These are phyloP conservation scores for Eupithecia subfuscata DNA, from an alignment of 2,888 invertebrate species.

Conservation along the genomic window DNA sequence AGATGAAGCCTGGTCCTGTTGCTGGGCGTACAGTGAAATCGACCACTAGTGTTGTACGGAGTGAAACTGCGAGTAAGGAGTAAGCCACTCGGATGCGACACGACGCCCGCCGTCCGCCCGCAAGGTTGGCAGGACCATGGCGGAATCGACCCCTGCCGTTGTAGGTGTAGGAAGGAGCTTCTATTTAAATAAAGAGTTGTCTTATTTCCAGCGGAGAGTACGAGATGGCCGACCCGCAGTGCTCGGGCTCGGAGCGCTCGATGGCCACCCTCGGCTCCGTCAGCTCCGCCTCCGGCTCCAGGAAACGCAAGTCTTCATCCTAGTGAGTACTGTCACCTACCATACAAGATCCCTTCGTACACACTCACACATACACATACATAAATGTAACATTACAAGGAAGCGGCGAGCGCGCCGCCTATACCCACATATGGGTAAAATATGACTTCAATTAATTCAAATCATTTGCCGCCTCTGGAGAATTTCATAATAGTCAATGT, in stretches of 20 bases:
- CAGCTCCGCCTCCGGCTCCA: neutral
- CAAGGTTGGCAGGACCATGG: too few species aligned
- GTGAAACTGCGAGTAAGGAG: too few species aligned
- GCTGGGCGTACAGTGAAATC: too few species aligned
- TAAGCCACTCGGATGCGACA: too few species aligned
- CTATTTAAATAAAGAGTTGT: neutral
- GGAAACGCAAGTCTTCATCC: conserved; percentile 65
- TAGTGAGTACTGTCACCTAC: conserved; percentile 57
- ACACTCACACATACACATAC: neutral
- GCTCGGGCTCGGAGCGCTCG: conserved; percentile 11
- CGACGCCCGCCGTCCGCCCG: neutral
- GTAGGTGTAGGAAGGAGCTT: neutral
- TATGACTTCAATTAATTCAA: too few species aligned
- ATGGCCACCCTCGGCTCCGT: neutral
- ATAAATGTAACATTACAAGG: too few species aligned
- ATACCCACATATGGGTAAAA: too few species aligned
- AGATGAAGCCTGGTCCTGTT: too few species aligned
- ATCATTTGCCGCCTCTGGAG: neutral
- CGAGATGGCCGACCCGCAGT: conserved; percentile 42
- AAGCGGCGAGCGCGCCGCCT: too few species aligned
- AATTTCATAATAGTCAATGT: neutral
- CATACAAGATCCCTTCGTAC: neutral
- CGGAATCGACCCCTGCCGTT: neutral
- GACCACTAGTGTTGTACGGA: too few species aligned
- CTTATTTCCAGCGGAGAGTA: conserved; percentile 51